Conservation (phyloP, 2,797 vertebrate genomes). For the Ibycter americanus region DNA sequence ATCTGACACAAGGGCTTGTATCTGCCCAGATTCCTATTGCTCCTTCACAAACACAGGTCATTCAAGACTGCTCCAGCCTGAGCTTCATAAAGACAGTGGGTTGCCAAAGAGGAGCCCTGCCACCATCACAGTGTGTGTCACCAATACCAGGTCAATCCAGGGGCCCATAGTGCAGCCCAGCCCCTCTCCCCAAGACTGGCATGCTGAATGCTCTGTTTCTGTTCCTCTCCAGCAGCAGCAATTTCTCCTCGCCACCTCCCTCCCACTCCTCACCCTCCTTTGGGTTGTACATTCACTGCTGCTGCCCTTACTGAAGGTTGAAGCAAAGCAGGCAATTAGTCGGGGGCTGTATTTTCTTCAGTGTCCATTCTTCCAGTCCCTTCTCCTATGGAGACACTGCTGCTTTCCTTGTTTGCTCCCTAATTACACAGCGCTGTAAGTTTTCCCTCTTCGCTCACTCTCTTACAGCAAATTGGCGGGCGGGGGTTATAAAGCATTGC, state of each 20-base stretch:
- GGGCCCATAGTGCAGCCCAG: not conserved
- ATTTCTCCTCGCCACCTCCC: not conserved
- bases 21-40: not conserved
- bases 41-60: not conserved
- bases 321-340: not conserved
- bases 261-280: not conserved
- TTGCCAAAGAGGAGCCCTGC: not conserved
- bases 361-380: not conserved
- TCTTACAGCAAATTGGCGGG: not conserved
- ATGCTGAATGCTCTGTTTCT: not conserved
- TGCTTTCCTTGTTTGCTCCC: conserved; percentile 20
- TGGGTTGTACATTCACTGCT: not conserved
- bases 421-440: not conserved
- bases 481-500: not conserved
- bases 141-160: fast-evolving
- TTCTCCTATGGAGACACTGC: not conserved
- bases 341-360: not conserved
- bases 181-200: not conserved
- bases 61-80: not conserved
- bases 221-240: not conserved
- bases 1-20: not conserved
- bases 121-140: not conserved
- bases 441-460: not conserved
- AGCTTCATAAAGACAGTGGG: not conserved
- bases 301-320: not conserved